Base-by-base conservation (phyloP, 2,888 invertebrate genomes). In the Microctonus brassicae region DNA sequence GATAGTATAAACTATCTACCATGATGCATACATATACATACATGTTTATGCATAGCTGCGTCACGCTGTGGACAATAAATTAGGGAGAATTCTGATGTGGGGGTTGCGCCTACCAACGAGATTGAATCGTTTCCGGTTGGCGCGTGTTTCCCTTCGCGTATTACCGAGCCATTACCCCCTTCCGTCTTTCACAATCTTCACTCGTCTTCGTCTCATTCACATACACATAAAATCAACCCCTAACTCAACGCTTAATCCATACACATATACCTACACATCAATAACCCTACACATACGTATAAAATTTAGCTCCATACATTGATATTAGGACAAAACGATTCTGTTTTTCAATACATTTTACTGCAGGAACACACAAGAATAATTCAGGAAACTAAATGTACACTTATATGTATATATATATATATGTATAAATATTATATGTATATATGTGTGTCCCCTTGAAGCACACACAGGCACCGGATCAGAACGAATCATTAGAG, bases 401-500 rank as follows among this genome's bases (percentile, higher is more conserved):
- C 47, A 17, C 13, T n/a, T 33, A 52, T 26, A 42, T 65, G 29
- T 52, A 42, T 65, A 29, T 52, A 39, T 42, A 22, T 33, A 47
- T 36, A 36, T 36, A 24, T 26, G n/a, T n/a, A n/a, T n/a, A n/a
- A n/a, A n/a, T n/a, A n/a, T n/a, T n/a, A n/a, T n/a, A 33, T 34
- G 26, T 47, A 66, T 74, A 69, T 72, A 42, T 58, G 65, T 58
- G 65, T 66, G 65, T 77, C 74, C 76, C 75, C 71, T 66, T 57
- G 61, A 60, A n/a, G n/a, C 61, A 36, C 52, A 64, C 73, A 73
- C 64, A 74, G 75, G 74, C 75, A 76, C 84, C 86, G 86, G 86
- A 86, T 86, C 82, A 84, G 81, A 80, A 85, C 83, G 85, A 84
- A 85, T 86, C 86, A 85, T 86, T 86, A 86, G 83, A 81, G 80